phyloP scores from a whole-genome alignment of 2,113 vertebrate genomes.

The Tor tambroides region DNA sequence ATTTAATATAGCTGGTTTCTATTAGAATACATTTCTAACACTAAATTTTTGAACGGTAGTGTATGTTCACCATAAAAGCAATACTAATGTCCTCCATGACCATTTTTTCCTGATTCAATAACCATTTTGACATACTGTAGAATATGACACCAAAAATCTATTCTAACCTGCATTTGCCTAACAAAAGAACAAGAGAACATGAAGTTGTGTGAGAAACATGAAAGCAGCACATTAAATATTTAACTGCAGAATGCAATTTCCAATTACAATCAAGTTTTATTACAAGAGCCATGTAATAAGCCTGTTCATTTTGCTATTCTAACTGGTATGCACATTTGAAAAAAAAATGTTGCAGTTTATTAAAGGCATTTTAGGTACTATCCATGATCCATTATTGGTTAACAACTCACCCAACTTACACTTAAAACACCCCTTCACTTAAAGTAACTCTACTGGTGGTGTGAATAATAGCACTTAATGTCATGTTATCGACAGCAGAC shows the following conservation, averaged over 20 bases:
- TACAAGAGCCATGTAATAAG: neutral
- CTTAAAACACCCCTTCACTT: neutral
- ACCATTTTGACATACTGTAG: neutral
- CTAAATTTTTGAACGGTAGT: neutral
- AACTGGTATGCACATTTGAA: neutral
- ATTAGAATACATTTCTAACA: neutral
- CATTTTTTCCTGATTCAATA: neutral
- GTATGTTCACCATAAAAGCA: neutral
- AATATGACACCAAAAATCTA: neutral
- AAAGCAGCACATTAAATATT: neutral
- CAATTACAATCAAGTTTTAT: neutral
- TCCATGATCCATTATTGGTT: neutral
- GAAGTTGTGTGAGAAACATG: neutral
- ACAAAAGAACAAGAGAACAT: neutral
- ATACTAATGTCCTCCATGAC: neutral
- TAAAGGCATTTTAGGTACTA: neutral
- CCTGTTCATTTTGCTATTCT: neutral
- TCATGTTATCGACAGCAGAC: neutral
- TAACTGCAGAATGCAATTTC: neutral
- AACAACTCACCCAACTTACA: neutral
- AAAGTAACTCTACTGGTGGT: neutral
- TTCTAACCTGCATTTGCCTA: neutral
- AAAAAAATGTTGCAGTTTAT: neutral
- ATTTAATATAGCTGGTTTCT: neutral
- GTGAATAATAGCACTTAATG: neutral